Conservation (phyloP, 1,140 invertebrate genomes). For the Bradynema listronoti region DNA sequence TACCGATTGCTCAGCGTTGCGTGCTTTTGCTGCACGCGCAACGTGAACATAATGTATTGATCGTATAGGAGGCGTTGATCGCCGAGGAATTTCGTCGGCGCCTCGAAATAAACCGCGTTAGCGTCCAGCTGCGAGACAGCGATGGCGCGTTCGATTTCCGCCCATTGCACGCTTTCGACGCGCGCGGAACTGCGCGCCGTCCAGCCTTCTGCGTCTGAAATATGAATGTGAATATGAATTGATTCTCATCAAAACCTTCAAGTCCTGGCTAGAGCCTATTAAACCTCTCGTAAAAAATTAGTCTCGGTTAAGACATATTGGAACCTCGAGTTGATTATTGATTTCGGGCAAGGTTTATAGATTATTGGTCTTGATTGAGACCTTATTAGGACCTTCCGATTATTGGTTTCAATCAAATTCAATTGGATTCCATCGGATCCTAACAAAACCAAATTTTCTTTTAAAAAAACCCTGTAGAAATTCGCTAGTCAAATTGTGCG, state of each 20-base stretch:
- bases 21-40: conserved; percentile 67
- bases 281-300: conserved; percentile 1
- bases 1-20: conserved; percentile 5
- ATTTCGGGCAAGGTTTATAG: background rate
- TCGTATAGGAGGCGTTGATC: conserved; percentile 90
- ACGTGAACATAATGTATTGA: conserved; percentile 76
- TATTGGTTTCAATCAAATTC: conserved; percentile 8
- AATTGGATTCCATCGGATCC: background rate
- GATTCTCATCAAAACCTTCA: no score
- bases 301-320: background rate
- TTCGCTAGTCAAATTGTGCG: conserved; percentile 59
- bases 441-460: background rate
- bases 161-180: conserved; percentile 60
- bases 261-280: background rate
- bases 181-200: conserved; percentile 59
- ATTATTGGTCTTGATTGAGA: background rate
- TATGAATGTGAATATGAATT: no score
- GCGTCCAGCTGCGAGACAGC: conserved; percentile 66
- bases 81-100: conserved; percentile 71
- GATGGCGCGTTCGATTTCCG: conserved; percentile 71
- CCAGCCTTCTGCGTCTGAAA: conserved; percentile 74
- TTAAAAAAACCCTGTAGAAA: conserved; percentile 51
- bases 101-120: conserved; percentile 72
- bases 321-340: background rate
- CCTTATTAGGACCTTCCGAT: conserved; percentile 7